These are phyloP conservation scores for Cathartes aura DNA, from an alignment of 2,113 vertebrate species.

Conservation along the genomic window DNA sequence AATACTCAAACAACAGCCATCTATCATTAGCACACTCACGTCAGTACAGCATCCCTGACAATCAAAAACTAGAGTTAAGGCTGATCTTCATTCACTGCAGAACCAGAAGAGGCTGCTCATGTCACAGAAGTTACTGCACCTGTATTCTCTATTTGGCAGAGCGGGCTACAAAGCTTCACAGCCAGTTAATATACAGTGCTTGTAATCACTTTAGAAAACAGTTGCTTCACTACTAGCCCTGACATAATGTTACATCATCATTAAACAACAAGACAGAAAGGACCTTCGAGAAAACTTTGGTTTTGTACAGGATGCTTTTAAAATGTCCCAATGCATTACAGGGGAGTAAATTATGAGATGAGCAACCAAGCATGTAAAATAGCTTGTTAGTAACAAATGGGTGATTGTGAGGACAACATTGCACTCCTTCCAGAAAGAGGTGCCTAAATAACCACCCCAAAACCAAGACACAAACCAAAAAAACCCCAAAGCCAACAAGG, in stretches of 20 bases:
- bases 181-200: neutral
- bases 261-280: neutral
- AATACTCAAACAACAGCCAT: neutral
- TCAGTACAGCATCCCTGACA: neutral
- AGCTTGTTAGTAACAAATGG: neutral
- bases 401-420: neutral
- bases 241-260: neutral
- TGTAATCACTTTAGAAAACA: neutral
- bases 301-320: neutral
- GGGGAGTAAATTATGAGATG: neutral
- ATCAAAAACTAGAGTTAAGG: neutral
- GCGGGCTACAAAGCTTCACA: fast-evolving
- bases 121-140: neutral
- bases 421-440: neutral
- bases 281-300: neutral
- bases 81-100: neutral
- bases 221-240: neutral
- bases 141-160: neutral
- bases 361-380: neutral
- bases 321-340: neutral
- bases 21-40: neutral
- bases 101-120: conserved; percentile 38
- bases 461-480: neutral
- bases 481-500: fast-evolving
- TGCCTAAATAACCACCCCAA: neutral